A percentile compares a stretch with the other conserved stretches of the same genome.
Evolutionary conservation across 2,888 invertebrate species (phyloP).

Genomic region (Aromia moschata): DNA sequence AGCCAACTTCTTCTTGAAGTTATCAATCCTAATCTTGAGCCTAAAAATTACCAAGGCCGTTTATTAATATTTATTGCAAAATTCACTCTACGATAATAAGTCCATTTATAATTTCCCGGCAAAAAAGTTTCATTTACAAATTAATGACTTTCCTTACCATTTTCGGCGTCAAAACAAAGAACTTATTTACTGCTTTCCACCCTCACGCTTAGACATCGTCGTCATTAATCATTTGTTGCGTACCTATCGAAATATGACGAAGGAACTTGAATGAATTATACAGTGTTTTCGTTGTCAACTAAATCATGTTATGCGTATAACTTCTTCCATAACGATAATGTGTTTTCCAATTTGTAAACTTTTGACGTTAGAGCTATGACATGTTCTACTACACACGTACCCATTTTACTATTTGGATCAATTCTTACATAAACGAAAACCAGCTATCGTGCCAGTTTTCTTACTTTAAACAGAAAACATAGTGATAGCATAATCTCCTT

Average conservation of each 20-base stretch:
- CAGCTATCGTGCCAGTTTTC: too few species aligned
- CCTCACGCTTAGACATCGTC: slow-evolving; percentile 33
- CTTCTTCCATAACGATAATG: too few species aligned
- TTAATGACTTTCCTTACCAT: slow-evolving; percentile 39
- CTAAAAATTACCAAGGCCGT: background rate
- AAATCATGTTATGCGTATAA: too few species aligned
- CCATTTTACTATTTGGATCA: too few species aligned
- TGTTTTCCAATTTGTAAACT: too few species aligned
- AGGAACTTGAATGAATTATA: slow-evolving; percentile 37
- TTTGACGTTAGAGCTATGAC: too few species aligned
- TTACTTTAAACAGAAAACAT: too few species aligned
- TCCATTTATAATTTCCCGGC: slow-evolving; percentile 37
- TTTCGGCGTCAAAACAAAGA: slow-evolving; percentile 38
- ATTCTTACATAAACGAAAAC: too few species aligned
- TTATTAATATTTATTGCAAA: slow-evolving; percentile 32
- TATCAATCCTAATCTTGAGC: slow-evolving; percentile 2
- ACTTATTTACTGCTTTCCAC: slow-evolving; percentile 44
- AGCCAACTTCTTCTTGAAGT: too few species aligned
- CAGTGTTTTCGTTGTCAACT: too few species aligned
- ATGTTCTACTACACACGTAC: too few species aligned
- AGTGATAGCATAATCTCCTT: too few species aligned
- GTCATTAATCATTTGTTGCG: slow-evolving; percentile 45
- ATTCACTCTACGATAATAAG: slow-evolving; percentile 16
- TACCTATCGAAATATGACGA: slow-evolving; percentile 39
- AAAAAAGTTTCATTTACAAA: slow-evolving; percentile 35